Conservation (phyloP, 1,140 invertebrate species). For the Magallana gigas region DNA sequence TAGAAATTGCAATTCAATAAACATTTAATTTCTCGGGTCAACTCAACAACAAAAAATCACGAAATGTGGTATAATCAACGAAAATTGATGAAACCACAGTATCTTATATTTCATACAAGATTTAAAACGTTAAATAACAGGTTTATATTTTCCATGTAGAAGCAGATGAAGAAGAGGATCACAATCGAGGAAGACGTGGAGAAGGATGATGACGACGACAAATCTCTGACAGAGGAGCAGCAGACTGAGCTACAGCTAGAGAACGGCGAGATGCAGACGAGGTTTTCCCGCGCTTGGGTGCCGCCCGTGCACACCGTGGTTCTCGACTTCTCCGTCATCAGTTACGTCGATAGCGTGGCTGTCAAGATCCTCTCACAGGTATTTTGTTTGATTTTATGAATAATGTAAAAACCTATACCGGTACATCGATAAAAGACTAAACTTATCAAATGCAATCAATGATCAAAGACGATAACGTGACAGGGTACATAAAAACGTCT, state of each 20-base stretch:
- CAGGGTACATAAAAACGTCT: no score
- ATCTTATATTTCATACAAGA: no score
- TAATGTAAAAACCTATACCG: no score
- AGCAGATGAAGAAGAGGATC: constrained; percentile 47
- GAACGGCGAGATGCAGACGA: constrained; percentile 46
- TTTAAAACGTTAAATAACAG: no score
- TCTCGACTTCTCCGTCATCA: constrained; percentile 71
- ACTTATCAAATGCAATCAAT: no score
- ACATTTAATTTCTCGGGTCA: no score
- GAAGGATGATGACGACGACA: constrained; percentile 41
- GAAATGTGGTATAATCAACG: no score
- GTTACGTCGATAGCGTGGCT: constrained; percentile 72
- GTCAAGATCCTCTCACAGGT: constrained; percentile 70
- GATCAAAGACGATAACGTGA: no score
- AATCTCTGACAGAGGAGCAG: constrained; percentile 54
- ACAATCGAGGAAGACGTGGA: constrained; percentile 57
- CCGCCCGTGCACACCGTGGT: constrained; percentile 67
- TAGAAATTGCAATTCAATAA: no score
- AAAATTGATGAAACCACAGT: no score
- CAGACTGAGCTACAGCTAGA: constrained; percentile 46
- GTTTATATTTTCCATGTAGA: constrained; percentile 34
- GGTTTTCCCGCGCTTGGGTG: constrained; percentile 66
- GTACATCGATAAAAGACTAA: no score
- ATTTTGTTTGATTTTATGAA: neutral
- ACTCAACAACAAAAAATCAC: no score